Percentiles rank a stretch among this genome's conserved stretches.
Evolutionary conservation across 30 jellyfish, hydroid and myxozoan genomes (phyloP).

Genomic region (Aurelia aurita complex sp. Pacific): DNA sequence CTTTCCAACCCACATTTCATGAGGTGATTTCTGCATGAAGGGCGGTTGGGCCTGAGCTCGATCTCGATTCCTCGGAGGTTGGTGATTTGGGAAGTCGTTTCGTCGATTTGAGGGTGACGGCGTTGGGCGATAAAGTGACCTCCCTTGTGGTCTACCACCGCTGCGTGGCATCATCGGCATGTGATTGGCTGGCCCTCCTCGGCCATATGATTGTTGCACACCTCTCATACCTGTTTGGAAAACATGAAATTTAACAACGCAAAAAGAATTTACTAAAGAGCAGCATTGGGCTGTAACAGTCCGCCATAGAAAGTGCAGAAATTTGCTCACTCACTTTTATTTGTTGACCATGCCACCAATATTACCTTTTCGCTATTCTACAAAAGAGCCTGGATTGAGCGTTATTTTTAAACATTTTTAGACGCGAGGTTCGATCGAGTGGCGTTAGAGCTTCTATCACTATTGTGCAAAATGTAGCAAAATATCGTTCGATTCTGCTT

Average conservation of each 20-base stretch:
- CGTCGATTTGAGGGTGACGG: conserved; percentile 35
- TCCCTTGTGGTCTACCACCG: conserved; percentile 58
- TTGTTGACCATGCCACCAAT: too few relatives aligned
- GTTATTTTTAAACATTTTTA: too few relatives aligned
- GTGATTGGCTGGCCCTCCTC: conserved; percentile 76
- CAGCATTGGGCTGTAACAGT: too few relatives aligned
- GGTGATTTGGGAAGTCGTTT: conserved; percentile 6
- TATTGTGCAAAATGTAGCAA: too few relatives aligned
- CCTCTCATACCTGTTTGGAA: conserved; percentile 2
- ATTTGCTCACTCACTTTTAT: too few relatives aligned
- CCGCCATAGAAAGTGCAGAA: too few relatives aligned
- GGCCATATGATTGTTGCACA: conserved; percentile 63
- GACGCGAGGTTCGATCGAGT: too few relatives aligned
- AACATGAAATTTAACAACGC: not conserved
- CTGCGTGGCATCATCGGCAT: conserved; percentile 52
- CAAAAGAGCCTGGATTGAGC: too few relatives aligned
- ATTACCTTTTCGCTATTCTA: too few relatives aligned
- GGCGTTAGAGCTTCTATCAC: too few relatives aligned
- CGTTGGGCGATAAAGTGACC: conserved; percentile 62
- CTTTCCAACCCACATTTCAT: conserved; percentile 61
- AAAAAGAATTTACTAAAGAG: not conserved
- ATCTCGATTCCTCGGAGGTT: conserved; percentile 6
- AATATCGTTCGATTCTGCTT: too few relatives aligned
- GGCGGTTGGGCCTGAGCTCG: conserved; percentile 2
- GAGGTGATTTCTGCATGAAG: conserved; percentile 14